These are phyloP conservation scores for Kryphioiulus occultus DNA, from an alignment of 2,888 invertebrate species.

Conservation along the genomic window DNA sequence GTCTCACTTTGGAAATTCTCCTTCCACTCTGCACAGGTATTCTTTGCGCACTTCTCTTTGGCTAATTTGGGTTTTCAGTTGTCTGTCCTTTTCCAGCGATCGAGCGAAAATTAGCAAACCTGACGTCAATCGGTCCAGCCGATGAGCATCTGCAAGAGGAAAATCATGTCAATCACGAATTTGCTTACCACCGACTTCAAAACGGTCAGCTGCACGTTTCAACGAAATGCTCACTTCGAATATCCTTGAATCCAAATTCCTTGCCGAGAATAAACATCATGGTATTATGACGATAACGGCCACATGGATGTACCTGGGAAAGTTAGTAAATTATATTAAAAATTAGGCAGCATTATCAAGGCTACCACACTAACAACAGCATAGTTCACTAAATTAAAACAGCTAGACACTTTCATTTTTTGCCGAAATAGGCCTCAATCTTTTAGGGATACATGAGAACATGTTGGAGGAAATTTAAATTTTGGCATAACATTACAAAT, in stretches of 20 bases:
- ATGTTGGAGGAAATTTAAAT: too few species aligned
- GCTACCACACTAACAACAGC: too few species aligned
- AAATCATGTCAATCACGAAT: not conserved
- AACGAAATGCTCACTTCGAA: conserved; percentile 69
- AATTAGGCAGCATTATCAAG: too few species aligned
- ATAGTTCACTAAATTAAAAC: too few species aligned
- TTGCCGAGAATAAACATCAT: conserved; percentile 95
- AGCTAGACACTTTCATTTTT: too few species aligned
- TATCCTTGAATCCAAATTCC: conserved; percentile 91
- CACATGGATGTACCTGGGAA: conserved; percentile 92
- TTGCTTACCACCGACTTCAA: not conserved
- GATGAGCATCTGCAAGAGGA: conserved; percentile 75
- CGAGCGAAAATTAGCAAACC: conserved; percentile 91
- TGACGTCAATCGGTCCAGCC: conserved; percentile 95
- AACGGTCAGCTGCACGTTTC: conserved; percentile 19
- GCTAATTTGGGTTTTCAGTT: conserved; percentile 94
- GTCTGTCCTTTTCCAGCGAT: conserved; percentile 89
- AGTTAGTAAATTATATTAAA: not conserved
- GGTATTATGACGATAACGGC: conserved; percentile 96
- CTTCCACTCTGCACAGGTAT: conserved; percentile 94
- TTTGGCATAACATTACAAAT: too few species aligned
- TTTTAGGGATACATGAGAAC: too few species aligned
- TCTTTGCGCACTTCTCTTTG: conserved; percentile 92
- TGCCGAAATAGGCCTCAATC: too few species aligned
- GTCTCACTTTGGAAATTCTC: conserved; percentile 84